Evolutionary conservation across 2,797 vertebrate genomes (phyloP).

Genomic region (Myotis myotis): DNA sequence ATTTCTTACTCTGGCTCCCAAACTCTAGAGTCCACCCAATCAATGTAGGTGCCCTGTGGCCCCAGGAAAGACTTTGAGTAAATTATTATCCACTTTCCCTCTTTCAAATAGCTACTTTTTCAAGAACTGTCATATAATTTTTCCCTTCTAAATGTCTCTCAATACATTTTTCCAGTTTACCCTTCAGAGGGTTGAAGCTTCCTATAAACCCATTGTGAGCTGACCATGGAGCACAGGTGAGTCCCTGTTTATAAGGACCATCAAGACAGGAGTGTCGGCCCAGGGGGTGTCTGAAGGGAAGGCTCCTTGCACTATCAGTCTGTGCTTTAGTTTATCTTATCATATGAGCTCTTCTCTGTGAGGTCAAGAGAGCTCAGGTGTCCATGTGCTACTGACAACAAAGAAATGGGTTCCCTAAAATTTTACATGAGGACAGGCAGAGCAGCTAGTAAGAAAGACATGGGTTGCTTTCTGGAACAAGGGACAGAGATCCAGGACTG

Average conservation of each 20-base stretch:
- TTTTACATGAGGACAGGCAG: neutral
- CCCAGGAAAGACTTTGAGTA: neutral
- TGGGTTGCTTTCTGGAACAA: neutral
- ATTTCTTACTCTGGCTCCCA: neutral
- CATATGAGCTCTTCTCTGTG: neutral
- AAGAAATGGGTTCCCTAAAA: too few relatives aligned
- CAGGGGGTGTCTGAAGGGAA: fast-evolving
- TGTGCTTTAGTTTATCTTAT: too few relatives aligned
- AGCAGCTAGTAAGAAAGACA: too few relatives aligned
- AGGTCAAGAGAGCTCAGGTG: neutral
- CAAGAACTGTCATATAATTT: too few relatives aligned
- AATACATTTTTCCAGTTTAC: neutral
- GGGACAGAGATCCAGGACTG: neutral
- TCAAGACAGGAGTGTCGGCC: fast-evolving
- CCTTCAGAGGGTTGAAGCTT: neutral
- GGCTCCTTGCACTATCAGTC: neutral
- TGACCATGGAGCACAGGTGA: fast-evolving
- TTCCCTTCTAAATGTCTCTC: neutral
- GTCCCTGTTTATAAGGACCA: neutral
- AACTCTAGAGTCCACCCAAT: neutral
- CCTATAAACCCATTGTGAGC: neutral
- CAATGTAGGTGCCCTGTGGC: fast-evolving
- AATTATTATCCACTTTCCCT: fast-evolving
- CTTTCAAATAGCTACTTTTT: neutral
- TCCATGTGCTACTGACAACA: neutral